Percentiles rank a stretch among this genome's conserved stretches.
Conservation (phyloP, 2,113 vertebrate genomes). For the Siphamia tubifer region DNA sequence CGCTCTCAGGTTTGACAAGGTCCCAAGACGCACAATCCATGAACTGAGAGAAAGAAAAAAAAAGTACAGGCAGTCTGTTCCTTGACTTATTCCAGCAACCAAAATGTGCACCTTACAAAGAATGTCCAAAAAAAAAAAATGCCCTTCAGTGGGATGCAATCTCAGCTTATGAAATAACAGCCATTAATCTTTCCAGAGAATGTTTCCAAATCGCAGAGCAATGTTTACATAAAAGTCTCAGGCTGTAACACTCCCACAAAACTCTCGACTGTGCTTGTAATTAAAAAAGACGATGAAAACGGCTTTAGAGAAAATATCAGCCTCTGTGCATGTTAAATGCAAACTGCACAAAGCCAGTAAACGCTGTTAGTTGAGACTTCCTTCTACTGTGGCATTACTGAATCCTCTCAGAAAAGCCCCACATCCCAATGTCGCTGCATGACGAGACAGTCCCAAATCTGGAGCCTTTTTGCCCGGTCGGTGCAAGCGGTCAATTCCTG, state of each 20-base stretch:
- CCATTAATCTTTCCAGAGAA: slow-evolving; percentile 51
- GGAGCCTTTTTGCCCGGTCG: slow-evolving; percentile 47
- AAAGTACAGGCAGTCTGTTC: slow-evolving; percentile 7
- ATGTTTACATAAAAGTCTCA: slow-evolving; percentile 19
- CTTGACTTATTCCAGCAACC: slow-evolving; percentile 56
- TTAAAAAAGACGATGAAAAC: not conserved
- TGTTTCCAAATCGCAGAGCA: slow-evolving; percentile 36
- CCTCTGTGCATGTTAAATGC: slow-evolving; percentile 45
- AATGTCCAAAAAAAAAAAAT: slow-evolving; percentile 49
- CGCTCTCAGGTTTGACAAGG: slow-evolving; percentile 64
- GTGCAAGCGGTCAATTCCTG: slow-evolving; percentile 59
- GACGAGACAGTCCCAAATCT: slow-evolving; percentile 52
- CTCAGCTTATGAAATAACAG: slow-evolving; percentile 33
- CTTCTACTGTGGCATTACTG: slow-evolving; percentile 39
- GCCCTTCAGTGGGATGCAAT: slow-evolving; percentile 8
- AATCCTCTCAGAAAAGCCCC: slow-evolving; percentile 56
- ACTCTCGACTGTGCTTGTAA: slow-evolving; percentile 2
- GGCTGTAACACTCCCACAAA: slow-evolving; percentile 43
- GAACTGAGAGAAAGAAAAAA: slow-evolving; percentile 27
- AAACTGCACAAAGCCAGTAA: slow-evolving; percentile 30
- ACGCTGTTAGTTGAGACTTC: slow-evolving; percentile 30
- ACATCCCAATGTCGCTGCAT: slow-evolving; percentile 54
- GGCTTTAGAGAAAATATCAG: slow-evolving; percentile 11
- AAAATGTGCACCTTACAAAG: slow-evolving; percentile 33
- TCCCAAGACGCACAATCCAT: slow-evolving; percentile 72